Evolutionary conservation across 2,888 invertebrate species (phyloP).

Genomic region (Eurois occulta): DNA sequence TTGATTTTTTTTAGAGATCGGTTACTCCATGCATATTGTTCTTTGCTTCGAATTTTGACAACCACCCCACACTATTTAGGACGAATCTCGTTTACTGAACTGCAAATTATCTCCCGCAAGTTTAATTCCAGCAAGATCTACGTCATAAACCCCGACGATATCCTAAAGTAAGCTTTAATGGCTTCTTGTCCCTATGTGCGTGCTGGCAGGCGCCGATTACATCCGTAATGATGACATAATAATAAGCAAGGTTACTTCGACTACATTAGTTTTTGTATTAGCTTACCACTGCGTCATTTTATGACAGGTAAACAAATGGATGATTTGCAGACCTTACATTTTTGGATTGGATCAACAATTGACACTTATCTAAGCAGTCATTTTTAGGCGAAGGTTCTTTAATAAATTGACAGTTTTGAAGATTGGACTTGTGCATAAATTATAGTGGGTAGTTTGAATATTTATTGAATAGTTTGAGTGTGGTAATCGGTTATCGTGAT

Average conservation of each 20-base stretch:
- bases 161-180: conserved; percentile 16
- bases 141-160: neutral
- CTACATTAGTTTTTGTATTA: conserved; percentile 31
- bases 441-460: neutral
- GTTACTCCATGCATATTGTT: neutral
- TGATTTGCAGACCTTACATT: conserved; percentile 8
- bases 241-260: conserved; percentile 58
- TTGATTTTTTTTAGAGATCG: neutral
- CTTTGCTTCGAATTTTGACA: neutral
- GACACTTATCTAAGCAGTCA: conserved; percentile 29
- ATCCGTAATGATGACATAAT: conserved; percentile 63
- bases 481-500: too few relatives aligned
- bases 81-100: neutral
- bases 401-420: neutral
- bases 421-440: neutral
- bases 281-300: conserved; percentile 35
- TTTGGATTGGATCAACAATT: conserved; percentile 21
- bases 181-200: conserved; percentile 26
- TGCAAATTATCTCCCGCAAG: too few relatives aligned
- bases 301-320: neutral
- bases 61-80: neutral
- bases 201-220: conserved; percentile 46
- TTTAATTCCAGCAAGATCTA: neutral
- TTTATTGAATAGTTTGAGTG: neutral
- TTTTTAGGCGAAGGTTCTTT: neutral